Evolutionary conservation across 1,140 invertebrate genomes (phyloP).

Genomic region (Popillia japonica): DNA sequence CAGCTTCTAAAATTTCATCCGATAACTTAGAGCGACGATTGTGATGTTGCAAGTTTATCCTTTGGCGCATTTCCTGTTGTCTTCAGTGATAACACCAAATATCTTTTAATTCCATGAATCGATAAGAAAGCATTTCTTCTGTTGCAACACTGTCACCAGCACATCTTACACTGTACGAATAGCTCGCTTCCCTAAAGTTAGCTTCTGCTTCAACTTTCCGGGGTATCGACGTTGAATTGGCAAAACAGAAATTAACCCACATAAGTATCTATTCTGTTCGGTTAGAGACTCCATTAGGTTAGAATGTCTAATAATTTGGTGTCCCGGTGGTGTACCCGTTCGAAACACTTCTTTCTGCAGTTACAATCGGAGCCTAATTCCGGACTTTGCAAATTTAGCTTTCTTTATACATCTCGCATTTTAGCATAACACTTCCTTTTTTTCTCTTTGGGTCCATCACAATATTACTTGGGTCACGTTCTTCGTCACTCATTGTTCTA

Average conservation of each 20-base stretch:
- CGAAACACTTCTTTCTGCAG: slow-evolving; percentile 18
- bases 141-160: background rate
- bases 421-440: no score
- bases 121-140: slow-evolving; percentile 34
- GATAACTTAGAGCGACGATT: no score
- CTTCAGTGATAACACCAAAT: no score
- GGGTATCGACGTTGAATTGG: slow-evolving; percentile 3
- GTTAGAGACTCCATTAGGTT: background rate
- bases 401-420: no score
- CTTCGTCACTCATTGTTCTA: no score
- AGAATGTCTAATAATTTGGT: background rate
- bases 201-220: slow-evolving; percentile 26
- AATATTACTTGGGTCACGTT: no score
- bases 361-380: background rate
- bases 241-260: slow-evolving; percentile 33
- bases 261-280: slow-evolving; percentile 29
- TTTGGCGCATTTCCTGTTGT: no score
- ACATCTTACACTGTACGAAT: slow-evolving; percentile 25
- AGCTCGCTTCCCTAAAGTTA: background rate
- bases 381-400: background rate
- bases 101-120: slow-evolving; percentile 21
- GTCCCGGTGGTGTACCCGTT: background rate
- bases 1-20: no score
- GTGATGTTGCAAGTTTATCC: no score
- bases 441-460: no score